Evolutionary conservation across 2,113 vertebrate genomes (phyloP).

Genomic region (Nothoprocta perdicaria): DNA sequence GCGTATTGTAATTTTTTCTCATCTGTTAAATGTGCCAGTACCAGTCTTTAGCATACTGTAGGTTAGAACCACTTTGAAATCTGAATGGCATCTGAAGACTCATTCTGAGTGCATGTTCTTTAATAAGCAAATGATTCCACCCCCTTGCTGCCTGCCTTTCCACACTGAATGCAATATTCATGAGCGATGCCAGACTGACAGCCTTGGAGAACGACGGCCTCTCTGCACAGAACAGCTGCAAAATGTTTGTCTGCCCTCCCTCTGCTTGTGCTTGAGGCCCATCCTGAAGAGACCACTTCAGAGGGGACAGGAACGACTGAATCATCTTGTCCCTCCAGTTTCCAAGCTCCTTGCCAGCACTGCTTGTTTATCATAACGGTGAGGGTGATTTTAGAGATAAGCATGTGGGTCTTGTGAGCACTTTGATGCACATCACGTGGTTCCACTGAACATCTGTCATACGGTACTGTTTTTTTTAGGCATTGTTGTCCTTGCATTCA

Average conservation of each 20-base stretch:
- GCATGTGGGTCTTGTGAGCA: not conserved
- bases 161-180: conserved; percentile 18
- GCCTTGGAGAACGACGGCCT: not conserved
- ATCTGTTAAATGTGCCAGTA: conserved; percentile 1
- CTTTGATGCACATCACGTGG: fast-evolving
- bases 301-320: not conserved
- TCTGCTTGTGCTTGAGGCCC: not conserved
- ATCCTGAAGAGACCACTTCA: not conserved
- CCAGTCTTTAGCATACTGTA: conserved; percentile 3
- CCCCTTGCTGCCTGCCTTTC: conserved; percentile 25
- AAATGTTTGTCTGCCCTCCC: not conserved
- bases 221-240: conserved; percentile 28
- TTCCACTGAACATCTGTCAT: not conserved
- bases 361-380: not conserved
- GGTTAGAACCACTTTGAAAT: not conserved
- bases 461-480: not conserved
- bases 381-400: not conserved
- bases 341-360: not conserved
- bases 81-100: not conserved
- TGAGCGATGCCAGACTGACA: not conserved
- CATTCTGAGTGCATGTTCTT: not conserved
- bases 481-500: fast-evolving
- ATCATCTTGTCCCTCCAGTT: fast-evolving
- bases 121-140: not conserved
- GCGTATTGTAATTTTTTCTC: not conserved